Evolutionary conservation across 2,113 vertebrate species (phyloP), one percentile per base, ranked within the genome.

Genomic region (Melierax canorus): DNA sequence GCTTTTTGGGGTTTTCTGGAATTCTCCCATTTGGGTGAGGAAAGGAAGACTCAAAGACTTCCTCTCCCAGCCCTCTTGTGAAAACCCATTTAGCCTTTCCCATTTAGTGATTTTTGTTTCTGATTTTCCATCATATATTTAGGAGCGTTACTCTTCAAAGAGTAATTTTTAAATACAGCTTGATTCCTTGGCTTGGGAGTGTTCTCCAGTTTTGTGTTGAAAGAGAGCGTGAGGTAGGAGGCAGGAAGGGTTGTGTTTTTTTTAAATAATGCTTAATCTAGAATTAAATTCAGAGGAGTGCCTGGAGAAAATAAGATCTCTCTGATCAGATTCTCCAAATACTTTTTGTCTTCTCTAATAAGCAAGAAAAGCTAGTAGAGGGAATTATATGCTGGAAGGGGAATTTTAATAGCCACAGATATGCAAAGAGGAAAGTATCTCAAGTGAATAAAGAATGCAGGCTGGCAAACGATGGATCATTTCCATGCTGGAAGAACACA

Each of bases 241-340:
- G 94, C 62, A 84, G 77, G 87, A 86, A 46, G 66, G 86, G 74
- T 29, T 43, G 51, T 29, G 30, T 32, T 89, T 66, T 63, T 87
- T 71, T 81, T 9, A 67, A 90, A 71, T 71, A 95, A 95, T 88
- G 90, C 92, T 97, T 96, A 81, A 85, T 91, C 77, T 94, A 50
- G 96, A 92, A 72, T 95, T 92, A 71, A 98, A 95, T 94, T 95
- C 93, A 85, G 87, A 96, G 93, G 92, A 91, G 85, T 74, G 90
- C 90, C 92, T 72, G 59, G 86, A 96, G 91, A 94, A 92, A 92
- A 94, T 77, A 88, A 88, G 56, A 90, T 89, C 86, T 95, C 90
- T 95, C 94, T 96, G 81, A 83, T 96, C 89, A 67, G 64, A 91
- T 95, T 96, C 90, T 96, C 93, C 27, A 19, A 96, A 92, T 96